Base-by-base conservation (phyloP, 2,888 invertebrate species). In the Poecilobothrus nobilitatus region DNA sequence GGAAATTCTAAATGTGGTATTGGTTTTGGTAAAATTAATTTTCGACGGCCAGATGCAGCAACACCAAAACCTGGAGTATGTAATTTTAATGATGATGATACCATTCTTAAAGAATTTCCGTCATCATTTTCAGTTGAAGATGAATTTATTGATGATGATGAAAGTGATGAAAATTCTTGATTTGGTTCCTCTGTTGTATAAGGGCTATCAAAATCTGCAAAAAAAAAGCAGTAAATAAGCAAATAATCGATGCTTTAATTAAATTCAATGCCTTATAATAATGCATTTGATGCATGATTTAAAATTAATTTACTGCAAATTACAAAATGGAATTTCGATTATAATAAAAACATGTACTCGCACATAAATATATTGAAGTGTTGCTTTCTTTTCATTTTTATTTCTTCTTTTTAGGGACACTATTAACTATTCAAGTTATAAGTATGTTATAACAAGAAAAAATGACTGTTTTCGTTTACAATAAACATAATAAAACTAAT, bases 1-100 rank as follows among this genome's bases (percentile, higher is more conserved):
- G 81, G 80, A 61, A 82, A 82, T 21, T 82, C 78, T 27, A 73
- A 68, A 65, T 78, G 76, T 53, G 81, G 80, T 18, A 77, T 75
- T 18, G 77, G 77, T 71, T 76, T 78, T 7, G 82, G 79, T 10
- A 80, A 69, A 1, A 78, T 77, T 71, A 77, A 76, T 34, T 78
- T 75, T 66, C 76, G 75, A 70, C 76, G 73, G 41, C 76, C 75
- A 33, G 78, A 74, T 61, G 76, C 74, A 61, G 77, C 78, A 71
- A 76, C 77, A 70, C 78, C 77, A 70, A 74, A 78, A 64, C 75
- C 75, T 0, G 76, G 73, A 15, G 73, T 75, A 53, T 79, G 79
- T 37, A 79, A 75, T 70, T 78, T 76, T 6, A 79, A 71, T 68
- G 79, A 76, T 5, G 80, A 75, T 10, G 65, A 65, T 53, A 53